Evolutionary conservation across 1,140 invertebrate genomes (phyloP), one percentile per base, ranked within the genome.

Genomic region (Pemphigus obesinymphae): DNA sequence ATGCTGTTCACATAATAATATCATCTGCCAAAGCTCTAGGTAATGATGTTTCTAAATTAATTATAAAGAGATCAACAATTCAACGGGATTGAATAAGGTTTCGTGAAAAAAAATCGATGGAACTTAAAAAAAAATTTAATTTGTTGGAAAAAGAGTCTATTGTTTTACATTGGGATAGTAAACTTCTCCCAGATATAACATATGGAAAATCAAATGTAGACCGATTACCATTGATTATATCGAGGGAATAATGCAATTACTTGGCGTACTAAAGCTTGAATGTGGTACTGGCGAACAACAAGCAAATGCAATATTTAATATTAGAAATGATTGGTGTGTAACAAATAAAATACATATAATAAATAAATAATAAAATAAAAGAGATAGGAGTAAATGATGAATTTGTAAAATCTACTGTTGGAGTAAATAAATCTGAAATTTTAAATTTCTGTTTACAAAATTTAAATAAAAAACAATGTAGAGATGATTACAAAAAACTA

Each of bases 141-240:
- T 76, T 66, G 53, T n/a, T 68, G 29, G 81, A 83, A 15, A 48
- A 84, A 26, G 66, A 43, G 23, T 23, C 80, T 55, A 31, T 80
- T 61, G 83, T 84, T 20, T 4, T 84, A 40, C 83, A 84, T 45
- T 84, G 82, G 83, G 82, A 84, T 84, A 83, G 82, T 70, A 85
- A 85, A 80, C 34, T 84, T 29, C 37, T 84, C 6, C 80, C 61
- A 63, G 83, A 72, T 82, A 82, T 84, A 17, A 82, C 61, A 43
- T n/a, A 50, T 50, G 81, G 81, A 37, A 82, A 45, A 82, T 17
- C 13, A 34, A 75, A 45, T 50, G 43, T 75, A 45, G 81, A 82
- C 34, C 13, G 81, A 20, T 23, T 82, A 50, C 81, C 81, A 15
- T 37, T 82, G 13, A 40, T 70, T 29, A 40, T 72, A 26, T 66